Evolutionary conservation across 2,797 vertebrate genomes (phyloP).

Genomic region (Monodelphis domestica): DNA sequence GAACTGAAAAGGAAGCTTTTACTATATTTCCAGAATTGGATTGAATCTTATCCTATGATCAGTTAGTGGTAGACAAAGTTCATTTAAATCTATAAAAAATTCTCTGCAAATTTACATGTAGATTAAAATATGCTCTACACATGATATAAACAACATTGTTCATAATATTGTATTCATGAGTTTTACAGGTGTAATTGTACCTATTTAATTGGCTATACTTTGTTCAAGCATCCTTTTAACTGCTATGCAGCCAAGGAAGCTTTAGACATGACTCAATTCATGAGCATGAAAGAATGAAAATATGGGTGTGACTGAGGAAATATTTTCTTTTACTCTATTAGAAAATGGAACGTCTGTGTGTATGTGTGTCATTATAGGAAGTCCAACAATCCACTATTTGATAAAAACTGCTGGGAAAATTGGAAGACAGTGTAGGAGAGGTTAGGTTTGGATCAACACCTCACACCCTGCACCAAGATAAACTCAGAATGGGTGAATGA

Average conservation of each 20-base stretch:
- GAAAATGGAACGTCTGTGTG: neutral
- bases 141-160: neutral
- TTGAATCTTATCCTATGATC: neutral
- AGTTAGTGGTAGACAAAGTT: neutral
- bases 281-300: neutral
- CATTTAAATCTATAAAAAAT: neutral
- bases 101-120: neutral
- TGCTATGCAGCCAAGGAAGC: neutral
- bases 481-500: no score
- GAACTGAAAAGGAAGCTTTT: neutral
- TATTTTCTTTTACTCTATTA: neutral
- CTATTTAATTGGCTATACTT: neutral
- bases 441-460: no score
- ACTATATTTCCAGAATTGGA: neutral
- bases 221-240: neutral
- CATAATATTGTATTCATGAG: neutral
- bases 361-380: neutral
- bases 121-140: neutral
- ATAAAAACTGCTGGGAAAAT: no score
- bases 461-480: no score
- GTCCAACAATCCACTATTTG: no score
- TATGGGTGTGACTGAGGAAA: neutral
- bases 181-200: neutral
- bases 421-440: no score
- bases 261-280: neutral